Evolutionary conservation across 1,140 invertebrate genomes (phyloP).

Genomic region (Hydropsyche tenuis): DNA sequence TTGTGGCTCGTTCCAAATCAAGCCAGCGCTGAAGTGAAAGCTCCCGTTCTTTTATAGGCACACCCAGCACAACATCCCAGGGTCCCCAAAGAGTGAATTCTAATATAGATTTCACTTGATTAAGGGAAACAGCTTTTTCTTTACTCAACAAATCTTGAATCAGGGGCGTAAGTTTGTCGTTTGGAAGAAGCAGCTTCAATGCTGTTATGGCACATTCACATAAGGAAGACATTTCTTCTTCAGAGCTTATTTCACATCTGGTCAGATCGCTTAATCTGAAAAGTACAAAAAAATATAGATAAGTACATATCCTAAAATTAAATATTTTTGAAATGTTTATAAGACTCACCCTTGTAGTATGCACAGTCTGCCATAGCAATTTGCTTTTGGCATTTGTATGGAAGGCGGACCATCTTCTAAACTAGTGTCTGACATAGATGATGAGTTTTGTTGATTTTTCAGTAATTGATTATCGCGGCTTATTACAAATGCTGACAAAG

Average conservation of each 20-base stretch:
- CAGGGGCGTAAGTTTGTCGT: constrained; percentile 70
- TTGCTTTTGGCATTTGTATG: constrained; percentile 60
- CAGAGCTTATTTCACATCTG: constrained; percentile 59
- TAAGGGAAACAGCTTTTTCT: constrained; percentile 75
- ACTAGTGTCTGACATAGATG: constrained; percentile 53
- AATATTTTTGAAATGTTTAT: background rate
- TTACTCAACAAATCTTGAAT: constrained; percentile 73
- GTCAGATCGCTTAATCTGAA: constrained; percentile 67
- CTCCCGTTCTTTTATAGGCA: constrained; percentile 71
- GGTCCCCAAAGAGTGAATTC: constrained; percentile 88
- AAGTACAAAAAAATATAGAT: constrained; percentile 35
- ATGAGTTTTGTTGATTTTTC: constrained; percentile 57
- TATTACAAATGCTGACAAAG: constrained; percentile 70
- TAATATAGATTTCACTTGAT: constrained; percentile 75
- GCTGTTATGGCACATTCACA: constrained; percentile 80
- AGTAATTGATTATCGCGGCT: constrained; percentile 60
- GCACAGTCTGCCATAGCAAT: constrained; percentile 68
- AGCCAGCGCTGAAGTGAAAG: constrained; percentile 79
- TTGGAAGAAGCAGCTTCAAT: constrained; percentile 68
- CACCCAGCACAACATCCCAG: constrained; percentile 72
- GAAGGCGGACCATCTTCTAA: constrained; percentile 58
- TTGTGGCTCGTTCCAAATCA: constrained; percentile 81
- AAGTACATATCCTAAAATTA: background rate
- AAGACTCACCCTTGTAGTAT: constrained; percentile 74
- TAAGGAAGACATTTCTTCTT: constrained; percentile 72